A percentile compares a stretch with the other conserved stretches of the same genome.
Evolutionary conservation across 1,140 invertebrate genomes (phyloP).

Genomic region (Centruroides sculpturatus): DNA sequence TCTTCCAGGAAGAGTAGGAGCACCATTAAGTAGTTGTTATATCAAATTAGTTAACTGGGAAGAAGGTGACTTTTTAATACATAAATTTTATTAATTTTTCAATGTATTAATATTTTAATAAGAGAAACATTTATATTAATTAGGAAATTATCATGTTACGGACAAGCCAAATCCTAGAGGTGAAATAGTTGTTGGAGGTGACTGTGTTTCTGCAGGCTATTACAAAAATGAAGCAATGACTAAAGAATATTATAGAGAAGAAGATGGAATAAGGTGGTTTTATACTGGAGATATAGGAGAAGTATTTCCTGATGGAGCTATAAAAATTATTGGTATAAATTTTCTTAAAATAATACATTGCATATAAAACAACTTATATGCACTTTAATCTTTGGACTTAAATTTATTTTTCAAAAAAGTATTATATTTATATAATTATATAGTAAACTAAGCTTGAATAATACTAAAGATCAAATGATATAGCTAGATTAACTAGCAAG

Average conservation of each 20-base stretch:
- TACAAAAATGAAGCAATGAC: slow-evolving; percentile 38
- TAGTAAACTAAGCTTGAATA: too few species aligned
- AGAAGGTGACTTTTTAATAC: too few species aligned
- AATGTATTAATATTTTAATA: too few species aligned
- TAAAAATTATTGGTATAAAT: slow-evolving; percentile 30
- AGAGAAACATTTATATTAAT: too few species aligned
- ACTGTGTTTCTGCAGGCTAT: slow-evolving; percentile 38
- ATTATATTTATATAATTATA: too few species aligned
- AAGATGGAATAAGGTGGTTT: slow-evolving; percentile 33
- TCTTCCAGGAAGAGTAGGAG: slow-evolving; percentile 21
- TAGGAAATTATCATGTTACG: slow-evolving; percentile 32
- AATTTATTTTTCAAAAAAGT: too few species aligned
- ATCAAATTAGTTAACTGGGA: slow-evolving; percentile 28
- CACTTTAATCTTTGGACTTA: too few species aligned
- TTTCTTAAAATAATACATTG: too few species aligned
- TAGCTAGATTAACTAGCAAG: too few species aligned
- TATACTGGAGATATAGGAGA: slow-evolving; percentile 41
- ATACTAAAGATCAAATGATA: too few species aligned
- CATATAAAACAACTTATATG: too few species aligned
- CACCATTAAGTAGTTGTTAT: slow-evolving; percentile 20
- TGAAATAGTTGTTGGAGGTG: slow-evolving; percentile 40
- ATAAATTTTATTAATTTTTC: too few species aligned
- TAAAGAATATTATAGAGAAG: slow-evolving; percentile 34
- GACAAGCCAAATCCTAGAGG: slow-evolving; percentile 38
- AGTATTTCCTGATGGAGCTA: slow-evolving; percentile 34